Evolutionary conservation across 2,888 invertebrate species (phyloP), one percentile per base, ranked within the genome.

Genomic region (Aricia artaxerxes): DNA sequence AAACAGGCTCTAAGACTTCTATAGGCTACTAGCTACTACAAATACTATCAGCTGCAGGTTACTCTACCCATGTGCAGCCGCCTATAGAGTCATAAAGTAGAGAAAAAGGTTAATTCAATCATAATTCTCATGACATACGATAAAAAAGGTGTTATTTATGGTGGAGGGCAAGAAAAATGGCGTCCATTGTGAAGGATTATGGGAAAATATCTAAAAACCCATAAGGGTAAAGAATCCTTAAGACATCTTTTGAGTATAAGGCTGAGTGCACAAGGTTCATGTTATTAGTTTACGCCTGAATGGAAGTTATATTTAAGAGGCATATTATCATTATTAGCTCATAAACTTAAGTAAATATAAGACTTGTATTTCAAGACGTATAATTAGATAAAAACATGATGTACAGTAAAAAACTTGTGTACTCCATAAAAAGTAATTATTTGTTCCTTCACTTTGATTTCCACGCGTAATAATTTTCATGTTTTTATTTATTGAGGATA

Each of bases 181-280:
- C 6, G 13, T 76, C 53, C 35, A 76, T 76, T 35, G 76, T 53
- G 49, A 76, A 31, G 35, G 76, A 31, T 76, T 31, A 76, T 76
- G 76, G 57, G 76, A 57, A 76, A 76, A 31, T 35, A 7, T 24
- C 7, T 0, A 57, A 76, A 44, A 76, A 76, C 24, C 49, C 11
- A 76, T 38, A 53, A 76, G 57, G 76, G 35, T 57, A 76, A 75
- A 31, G 57, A 31, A 76, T 76, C 53, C 57, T 53, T 13, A 31
- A 31, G 31, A 49, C 31, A 49, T 75, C 24, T 75, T 82, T 81
- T 78, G 78, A 81, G 72, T 61, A 73, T 80, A 69, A 77, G 57
- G 82, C 3, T 4, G 69, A 11, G 78, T 49, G 57, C 77, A 81
- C 78, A 82, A 61, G 73, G 9, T 77, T 13, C 11, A 11, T 35